A percentile compares a stretch with the other conserved stretches of the same genome.
Evolutionary conservation across 2,888 invertebrate species (phyloP).

Genomic region (Cheilosia urbana): DNA sequence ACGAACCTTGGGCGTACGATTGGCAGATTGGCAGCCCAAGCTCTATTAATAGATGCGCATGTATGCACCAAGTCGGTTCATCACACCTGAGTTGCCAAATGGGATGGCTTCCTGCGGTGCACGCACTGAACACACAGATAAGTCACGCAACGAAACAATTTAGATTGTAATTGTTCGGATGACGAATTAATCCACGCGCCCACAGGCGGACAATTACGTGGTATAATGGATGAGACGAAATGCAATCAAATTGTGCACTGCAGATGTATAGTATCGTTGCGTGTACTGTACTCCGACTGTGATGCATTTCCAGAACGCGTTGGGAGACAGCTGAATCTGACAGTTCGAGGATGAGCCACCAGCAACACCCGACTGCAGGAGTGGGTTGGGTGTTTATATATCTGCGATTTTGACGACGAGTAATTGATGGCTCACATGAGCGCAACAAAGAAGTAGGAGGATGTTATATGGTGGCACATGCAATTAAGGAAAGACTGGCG

Average conservation of each 20-base stretch:
- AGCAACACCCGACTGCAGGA: neutral
- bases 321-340: constrained; percentile 26
- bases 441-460: neutral
- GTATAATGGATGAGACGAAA: constrained; percentile 36
- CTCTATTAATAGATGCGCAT: no score
- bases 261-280: constrained; percentile 15
- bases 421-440: constrained; percentile 28
- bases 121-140: constrained; percentile 10
- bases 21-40: no score
- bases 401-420: constrained; percentile 14
- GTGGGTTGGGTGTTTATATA: neutral
- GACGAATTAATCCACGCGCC: constrained; percentile 52
- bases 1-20: no score
- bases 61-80: neutral
- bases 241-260: constrained; percentile 13
- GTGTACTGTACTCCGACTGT: neutral
- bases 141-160: constrained; percentile 18
- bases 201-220: constrained; percentile 42
- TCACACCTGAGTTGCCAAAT: constrained; percentile 4
- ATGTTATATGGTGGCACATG: neutral
- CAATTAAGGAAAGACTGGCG: constrained; percentile 29
- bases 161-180: constrained; percentile 31
- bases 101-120: neutral
- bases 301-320: constrained; percentile 10
- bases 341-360: constrained; percentile 8